These are phyloP conservation scores for Seladonia tumulorum DNA, from an alignment of 2,888 invertebrate genomes.

Conservation along the genomic window DNA sequence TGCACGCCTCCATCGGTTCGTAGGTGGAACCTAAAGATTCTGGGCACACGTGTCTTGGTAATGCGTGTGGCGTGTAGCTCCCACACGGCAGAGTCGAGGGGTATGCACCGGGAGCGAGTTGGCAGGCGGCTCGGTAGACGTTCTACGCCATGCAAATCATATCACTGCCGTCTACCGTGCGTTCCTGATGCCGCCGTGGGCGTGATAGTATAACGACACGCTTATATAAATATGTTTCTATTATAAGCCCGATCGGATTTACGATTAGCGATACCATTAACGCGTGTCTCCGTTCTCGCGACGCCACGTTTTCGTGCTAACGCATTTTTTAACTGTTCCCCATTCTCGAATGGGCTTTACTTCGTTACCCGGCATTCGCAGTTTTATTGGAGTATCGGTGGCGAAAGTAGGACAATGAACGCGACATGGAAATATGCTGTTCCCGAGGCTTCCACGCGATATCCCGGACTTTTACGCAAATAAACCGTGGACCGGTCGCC, in stretches of 20 bases:
- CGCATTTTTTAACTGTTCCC: constrained; percentile 13
- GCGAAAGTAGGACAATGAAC: neutral
- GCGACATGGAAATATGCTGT: constrained; percentile 11
- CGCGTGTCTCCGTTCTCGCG: constrained; percentile 8
- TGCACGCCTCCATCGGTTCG: constrained; percentile 65
- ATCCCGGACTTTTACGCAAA: neutral
- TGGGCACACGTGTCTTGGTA: constrained; percentile 62
- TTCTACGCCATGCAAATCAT: constrained; percentile 81
- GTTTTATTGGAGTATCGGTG: neutral
- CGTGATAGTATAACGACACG: constrained; percentile 70
- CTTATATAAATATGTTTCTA: constrained; percentile 69
- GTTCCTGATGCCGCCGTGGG: constrained; percentile 58
- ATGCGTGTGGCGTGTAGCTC: constrained; percentile 64
- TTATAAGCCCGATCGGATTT: constrained; percentile 53
- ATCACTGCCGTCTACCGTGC: constrained; percentile 74
- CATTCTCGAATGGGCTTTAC: neutral
- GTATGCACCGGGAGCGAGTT: constrained; percentile 56
- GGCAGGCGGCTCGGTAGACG: constrained; percentile 70
- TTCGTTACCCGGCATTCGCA: neutral
- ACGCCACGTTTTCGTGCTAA: neutral
- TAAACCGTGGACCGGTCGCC: neutral
- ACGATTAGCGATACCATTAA: constrained; percentile 52
- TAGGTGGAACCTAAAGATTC: constrained; percentile 66
- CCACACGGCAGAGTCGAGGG: constrained; percentile 61
- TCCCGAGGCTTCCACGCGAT: neutral